Evolutionary conservation across 2,797 vertebrate genomes (phyloP).

Genomic region (Craterocephalus amniculus): DNA sequence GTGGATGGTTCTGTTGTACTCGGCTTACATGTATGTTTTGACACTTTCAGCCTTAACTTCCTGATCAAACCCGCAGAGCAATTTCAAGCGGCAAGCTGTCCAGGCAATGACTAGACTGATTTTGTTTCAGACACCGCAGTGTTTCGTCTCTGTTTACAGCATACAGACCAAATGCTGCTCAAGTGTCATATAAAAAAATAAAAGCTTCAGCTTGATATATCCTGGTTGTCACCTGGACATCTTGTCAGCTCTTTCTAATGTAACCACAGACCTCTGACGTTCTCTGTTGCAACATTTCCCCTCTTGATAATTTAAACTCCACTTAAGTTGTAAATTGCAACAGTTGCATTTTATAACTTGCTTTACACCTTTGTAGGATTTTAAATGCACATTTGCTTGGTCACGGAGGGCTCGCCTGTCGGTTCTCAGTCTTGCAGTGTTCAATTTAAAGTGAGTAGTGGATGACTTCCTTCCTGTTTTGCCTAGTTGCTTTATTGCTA

Average conservation of each 20-base stretch:
- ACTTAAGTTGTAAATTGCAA: slow-evolving; percentile 34
- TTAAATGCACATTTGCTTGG: slow-evolving; percentile 26
- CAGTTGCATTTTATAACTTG: slow-evolving; percentile 13
- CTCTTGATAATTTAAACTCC: slow-evolving; percentile 32
- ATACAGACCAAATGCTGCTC: slow-evolving; percentile 26
- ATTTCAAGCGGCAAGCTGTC: slow-evolving; percentile 32
- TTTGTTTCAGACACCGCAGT: not conserved
- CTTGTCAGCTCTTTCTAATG: slow-evolving; percentile 32
- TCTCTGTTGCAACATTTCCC: slow-evolving; percentile 36
- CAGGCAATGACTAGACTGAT: not conserved
- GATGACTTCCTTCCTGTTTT: slow-evolving; percentile 36
- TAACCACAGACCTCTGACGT: slow-evolving; percentile 31
- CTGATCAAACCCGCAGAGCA: slow-evolving; percentile 37
- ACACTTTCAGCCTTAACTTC: slow-evolving; percentile 65
- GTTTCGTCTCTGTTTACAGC: slow-evolving; percentile 9
- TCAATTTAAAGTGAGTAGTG: slow-evolving; percentile 43
- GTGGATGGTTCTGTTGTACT: slow-evolving; percentile 50
- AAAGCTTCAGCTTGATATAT: not conserved
- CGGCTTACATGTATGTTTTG: slow-evolving; percentile 48
- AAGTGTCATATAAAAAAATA: not conserved
- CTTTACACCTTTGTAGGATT: slow-evolving; percentile 26
- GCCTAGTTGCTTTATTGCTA: slow-evolving; percentile 41
- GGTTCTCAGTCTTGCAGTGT: slow-evolving; percentile 50
- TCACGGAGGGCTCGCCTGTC: slow-evolving; percentile 30
- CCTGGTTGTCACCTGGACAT: slow-evolving; percentile 14